These are phyloP conservation scores for Branchinecta lindahli DNA, from an alignment of 1,140 invertebrate species.

Conservation along the genomic window DNA sequence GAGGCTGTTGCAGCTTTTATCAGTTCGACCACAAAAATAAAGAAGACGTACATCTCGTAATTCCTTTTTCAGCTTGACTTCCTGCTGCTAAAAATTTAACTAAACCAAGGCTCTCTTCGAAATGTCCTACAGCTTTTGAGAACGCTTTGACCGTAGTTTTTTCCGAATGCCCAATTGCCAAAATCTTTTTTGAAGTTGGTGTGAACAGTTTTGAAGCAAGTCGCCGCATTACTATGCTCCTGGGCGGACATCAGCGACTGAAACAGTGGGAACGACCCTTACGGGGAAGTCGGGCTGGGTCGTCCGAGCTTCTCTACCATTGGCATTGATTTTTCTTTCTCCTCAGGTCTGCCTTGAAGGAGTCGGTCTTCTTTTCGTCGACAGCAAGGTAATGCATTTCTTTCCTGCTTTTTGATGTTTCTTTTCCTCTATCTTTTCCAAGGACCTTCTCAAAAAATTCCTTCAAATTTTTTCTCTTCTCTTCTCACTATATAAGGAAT, in stretches of 20 bases:
- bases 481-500: conserved; percentile 20
- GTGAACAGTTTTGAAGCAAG: background rate
- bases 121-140: no score
- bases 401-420: conserved; percentile 18
- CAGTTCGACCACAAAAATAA: no score
- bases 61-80: no score
- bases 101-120: no score
- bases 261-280: background rate
- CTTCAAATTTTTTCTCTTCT: conserved; percentile 27
- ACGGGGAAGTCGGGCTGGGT: background rate
- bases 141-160: no score
- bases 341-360: conserved; percentile 86
- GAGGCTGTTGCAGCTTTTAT: no score
- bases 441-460: conserved; percentile 57
- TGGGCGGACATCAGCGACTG: background rate
- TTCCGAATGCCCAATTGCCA: no score
- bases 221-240: background rate
- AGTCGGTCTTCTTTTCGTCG: conserved; percentile 91
- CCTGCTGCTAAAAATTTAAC: no score
- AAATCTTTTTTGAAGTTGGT: background rate
- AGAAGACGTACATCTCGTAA: no score
- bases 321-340: background rate
- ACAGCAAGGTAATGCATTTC: conserved; percentile 74
- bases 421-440: conserved; percentile 25
- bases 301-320: background rate